Conservation (phyloP, 2,113 vertebrate genomes). For the Holacanthus passer region DNA sequence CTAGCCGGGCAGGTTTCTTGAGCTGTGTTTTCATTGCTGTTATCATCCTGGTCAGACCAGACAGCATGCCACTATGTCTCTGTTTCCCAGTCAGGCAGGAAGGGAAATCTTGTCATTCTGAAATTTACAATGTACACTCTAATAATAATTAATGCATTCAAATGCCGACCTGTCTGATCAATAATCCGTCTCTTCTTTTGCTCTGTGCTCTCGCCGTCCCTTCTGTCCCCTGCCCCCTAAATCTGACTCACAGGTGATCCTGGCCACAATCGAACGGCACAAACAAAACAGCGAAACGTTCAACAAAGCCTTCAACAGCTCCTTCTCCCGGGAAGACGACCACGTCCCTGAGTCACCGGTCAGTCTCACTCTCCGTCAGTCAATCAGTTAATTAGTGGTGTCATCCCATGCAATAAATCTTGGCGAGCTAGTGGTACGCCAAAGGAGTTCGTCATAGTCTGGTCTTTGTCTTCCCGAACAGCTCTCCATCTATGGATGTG, state of each 20-base stretch:
- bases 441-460: slow-evolving; percentile 45
- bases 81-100: slow-evolving; percentile 23
- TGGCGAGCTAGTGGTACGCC: slow-evolving; percentile 3
- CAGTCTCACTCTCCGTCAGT: slow-evolving; percentile 48
- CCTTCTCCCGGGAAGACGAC: slow-evolving; percentile 91
- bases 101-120: too few relatives aligned
- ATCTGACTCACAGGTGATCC: slow-evolving; percentile 87
- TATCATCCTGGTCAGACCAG: slow-evolving; percentile 10
- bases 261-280: slow-evolving; percentile 93
- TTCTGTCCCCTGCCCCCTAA: slow-evolving; percentile 3
- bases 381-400: slow-evolving; percentile 28
- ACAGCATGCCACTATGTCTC: slow-evolving; percentile 15
- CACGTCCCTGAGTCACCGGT: slow-evolving; percentile 89
- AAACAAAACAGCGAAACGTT: slow-evolving; percentile 98
- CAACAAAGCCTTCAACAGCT: slow-evolving; percentile 90
- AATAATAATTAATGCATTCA: background rate
- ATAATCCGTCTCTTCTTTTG: slow-evolving; percentile 8
- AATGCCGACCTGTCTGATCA: background rate
- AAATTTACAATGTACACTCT: too few relatives aligned
- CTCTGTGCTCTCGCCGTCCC: background rate
- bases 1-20: too few relatives aligned
- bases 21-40: slow-evolving; percentile 13
- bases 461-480: slow-evolving; percentile 53
- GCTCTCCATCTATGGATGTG: slow-evolving; percentile 68
- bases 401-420: slow-evolving; percentile 51